Base-by-base conservation (phyloP, 2,113 vertebrate species). In the Archilochus colubris region DNA sequence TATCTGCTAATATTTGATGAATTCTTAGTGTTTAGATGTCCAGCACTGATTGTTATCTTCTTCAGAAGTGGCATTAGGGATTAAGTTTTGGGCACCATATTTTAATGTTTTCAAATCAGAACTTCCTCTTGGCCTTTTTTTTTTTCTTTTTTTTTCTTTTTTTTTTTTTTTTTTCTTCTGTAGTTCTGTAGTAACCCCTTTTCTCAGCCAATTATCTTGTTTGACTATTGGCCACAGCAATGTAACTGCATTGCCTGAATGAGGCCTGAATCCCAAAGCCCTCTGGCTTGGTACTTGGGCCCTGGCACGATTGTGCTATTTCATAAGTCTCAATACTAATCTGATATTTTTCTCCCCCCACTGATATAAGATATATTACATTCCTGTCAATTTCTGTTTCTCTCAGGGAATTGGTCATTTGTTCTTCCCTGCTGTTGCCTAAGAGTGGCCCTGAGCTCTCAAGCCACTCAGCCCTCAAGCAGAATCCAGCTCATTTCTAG, bases 321-420 rank as follows among this genome's bases (percentile, higher is more conserved):
- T 14, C 7, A 6, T 33, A 68, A 21, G 12, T 70, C 9, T 54
- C 14, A 6, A 33, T 10, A 16, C 6, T 44, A 7, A 48, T 38
- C 0, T 38, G 25, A 19, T 16, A 38, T 11, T 57, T 16, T 6
- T 12, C 6, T 20, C 46, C 38, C 17, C 2, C 2, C 14, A 11
- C 10, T 55, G 11, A 11, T 25, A 83, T 5, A 73, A 64, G 14
- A 22, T 81, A 12, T 67, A 10, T 30, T 67, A 28, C 14, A 50
- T 57, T 79, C 73, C 36, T 24, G 5, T 62, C 24, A 66, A 77
- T 5, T 12, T 13, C 21, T 36, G 4, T 17, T 86, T 69, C 59
- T 86, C 1, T 72, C 21, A 15, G 24, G 9, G 5, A 59, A 36
- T 24, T 36, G n/a, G 27, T 12, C 19, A 58, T 61, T 85, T 86